Percentiles rank a stretch among this genome's conserved stretches.
phyloP scores from a whole-genome alignment of 2,113 vertebrate species.

The Centropristis striata region DNA sequence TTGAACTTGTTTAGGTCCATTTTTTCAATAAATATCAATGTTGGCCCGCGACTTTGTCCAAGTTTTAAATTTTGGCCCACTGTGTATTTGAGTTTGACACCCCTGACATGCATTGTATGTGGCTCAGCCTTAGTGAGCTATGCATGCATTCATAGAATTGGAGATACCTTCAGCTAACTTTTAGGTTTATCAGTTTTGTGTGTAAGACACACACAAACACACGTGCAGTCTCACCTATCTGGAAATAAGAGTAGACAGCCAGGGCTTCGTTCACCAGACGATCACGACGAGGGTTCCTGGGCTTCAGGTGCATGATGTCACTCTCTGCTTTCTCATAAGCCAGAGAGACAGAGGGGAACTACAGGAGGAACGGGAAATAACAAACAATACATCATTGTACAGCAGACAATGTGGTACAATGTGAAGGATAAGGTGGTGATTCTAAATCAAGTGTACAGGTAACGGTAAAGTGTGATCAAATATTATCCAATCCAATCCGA shows the following conservation, averaged over 20 bases:
- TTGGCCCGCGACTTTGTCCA: too few species aligned
- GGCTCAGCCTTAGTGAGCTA: too few species aligned
- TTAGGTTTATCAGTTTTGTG: not conserved
- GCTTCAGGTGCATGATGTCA: constrained; percentile 91
- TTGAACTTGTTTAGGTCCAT: too few species aligned
- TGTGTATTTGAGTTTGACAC: too few species aligned
- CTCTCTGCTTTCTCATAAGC: constrained; percentile 92
- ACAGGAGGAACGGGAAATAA: constrained; percentile 3
- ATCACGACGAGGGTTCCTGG: constrained; percentile 88
- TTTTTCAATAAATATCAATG: too few species aligned
- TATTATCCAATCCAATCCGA: too few species aligned
- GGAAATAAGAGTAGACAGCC: constrained; percentile 91
- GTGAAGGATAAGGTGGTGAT: not conserved
- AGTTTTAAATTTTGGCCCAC: too few species aligned
- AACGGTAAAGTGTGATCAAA: too few species aligned
- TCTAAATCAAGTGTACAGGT: too few species aligned
- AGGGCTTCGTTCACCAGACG: constrained; percentile 89
- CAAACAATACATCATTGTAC: not conserved
- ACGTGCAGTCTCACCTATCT: constrained; percentile 84
- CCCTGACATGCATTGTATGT: too few species aligned
- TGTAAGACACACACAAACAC: not conserved
- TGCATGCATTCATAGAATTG: too few species aligned
- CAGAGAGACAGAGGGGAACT: constrained; percentile 92
- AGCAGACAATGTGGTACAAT: not conserved
- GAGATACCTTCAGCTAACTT: not conserved